Evolutionary conservation across 2,113 vertebrate genomes (phyloP), one percentile per base, ranked within the genome.

Genomic region (Pseudopodoces humilis): DNA sequence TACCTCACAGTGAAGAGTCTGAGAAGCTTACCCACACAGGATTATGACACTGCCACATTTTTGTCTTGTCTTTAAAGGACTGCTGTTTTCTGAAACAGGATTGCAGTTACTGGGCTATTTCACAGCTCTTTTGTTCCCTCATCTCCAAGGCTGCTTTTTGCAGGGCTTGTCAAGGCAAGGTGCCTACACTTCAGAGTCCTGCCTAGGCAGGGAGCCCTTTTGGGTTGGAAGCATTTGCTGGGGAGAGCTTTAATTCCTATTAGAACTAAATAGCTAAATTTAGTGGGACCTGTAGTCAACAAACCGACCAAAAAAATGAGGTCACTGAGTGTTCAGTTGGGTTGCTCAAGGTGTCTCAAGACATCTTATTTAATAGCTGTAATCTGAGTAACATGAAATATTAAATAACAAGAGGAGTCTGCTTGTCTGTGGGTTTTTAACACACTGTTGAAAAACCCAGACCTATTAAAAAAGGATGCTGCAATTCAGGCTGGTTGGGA

Each of bases 381-480:
- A 78, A 84, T 86, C 15, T n/a, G 56, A 94, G 44, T 47, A 86
- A 60, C 19, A 31, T 31, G 62, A 77, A 71, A 71, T 75, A 71
- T 37, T 64, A 88, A 90, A 46, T 77, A 67, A 84, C 86, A 92
- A 30, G 82, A 67, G 82, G 77, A 20, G 44, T 60, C 62, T 78
- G 65, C 72, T 86, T 56, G 44, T 75, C 62, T 94, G 88, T 92
- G 95, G 76, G 47, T 88, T 91, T 91, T 75, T 44, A 91, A 78
- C 39, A n/a, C 21, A 16, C 76, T 63, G 41, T 77, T 1, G 12
- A 84, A 90, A 95, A 92, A 31, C 69, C 58, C 64, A 86, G 89
- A 59, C 35, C 6, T 81, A 70, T 56, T 92, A 78, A 64, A 84
- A 89, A 80, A 93, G 86, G 92, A 81, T 92, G 88, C 83, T 94